phyloP scores from a whole-genome alignment of 2,113 vertebrate genomes.

The Melanostigma gelatinosum region DNA sequence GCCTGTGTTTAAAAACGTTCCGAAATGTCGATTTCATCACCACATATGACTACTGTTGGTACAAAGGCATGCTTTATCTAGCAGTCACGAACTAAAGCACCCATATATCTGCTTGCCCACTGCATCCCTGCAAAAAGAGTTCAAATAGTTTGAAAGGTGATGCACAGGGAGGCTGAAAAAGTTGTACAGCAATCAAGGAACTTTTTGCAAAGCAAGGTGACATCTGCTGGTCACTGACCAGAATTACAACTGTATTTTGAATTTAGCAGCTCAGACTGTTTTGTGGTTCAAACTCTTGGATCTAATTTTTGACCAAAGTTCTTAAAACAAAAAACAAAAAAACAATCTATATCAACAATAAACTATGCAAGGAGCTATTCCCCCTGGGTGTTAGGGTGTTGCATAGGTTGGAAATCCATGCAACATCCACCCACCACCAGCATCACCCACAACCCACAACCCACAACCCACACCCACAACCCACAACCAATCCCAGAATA shows the following conservation, averaged over 20 bases:
- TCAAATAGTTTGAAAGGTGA: background rate
- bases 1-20: background rate
- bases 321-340: background rate
- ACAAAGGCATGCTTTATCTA: background rate
- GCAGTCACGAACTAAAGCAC: background rate
- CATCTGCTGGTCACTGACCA: slow-evolving; percentile 47
- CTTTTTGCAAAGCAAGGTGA: background rate
- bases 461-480: too few species aligned
- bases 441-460: too few species aligned
- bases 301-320: background rate
- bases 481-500: slow-evolving; percentile 2
- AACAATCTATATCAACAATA: background rate
- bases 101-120: too few species aligned
- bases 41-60: background rate
- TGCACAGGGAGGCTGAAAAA: background rate
- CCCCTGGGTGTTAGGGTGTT: background rate
- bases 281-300: background rate
- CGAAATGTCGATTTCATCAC: background rate
- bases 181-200: background rate
- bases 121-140: background rate
- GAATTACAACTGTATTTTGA: slow-evolving; percentile 12
- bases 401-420: background rate
- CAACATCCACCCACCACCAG: background rate
- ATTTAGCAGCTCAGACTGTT: background rate
- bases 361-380: background rate